Evolutionary conservation across 1,140 invertebrate genomes (phyloP).

Genomic region (Lucilia cuprina): DNA sequence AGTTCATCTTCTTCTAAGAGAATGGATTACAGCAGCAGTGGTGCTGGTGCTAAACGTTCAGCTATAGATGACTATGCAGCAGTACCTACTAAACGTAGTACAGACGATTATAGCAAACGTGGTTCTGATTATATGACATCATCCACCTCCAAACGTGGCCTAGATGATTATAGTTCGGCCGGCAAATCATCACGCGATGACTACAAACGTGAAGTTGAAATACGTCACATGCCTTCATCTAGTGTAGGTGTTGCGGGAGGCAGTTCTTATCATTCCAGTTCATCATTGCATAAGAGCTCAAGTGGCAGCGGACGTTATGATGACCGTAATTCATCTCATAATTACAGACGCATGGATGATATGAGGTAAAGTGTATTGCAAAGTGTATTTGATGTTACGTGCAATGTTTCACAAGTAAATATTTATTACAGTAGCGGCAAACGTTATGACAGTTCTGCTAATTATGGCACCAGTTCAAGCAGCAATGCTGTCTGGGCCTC

Average conservation of each 20-base stretch:
- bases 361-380: constrained; percentile 31
- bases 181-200: constrained; percentile 45
- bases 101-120: constrained; percentile 39
- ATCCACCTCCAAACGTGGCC: constrained; percentile 47
- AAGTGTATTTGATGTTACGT: background rate
- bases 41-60: constrained; percentile 47
- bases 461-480: constrained; percentile 48
- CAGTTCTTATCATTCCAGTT: constrained; percentile 44
- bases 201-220: constrained; percentile 47
- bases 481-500: constrained; percentile 32
- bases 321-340: constrained; percentile 46
- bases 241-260: constrained; percentile 43
- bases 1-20: constrained; percentile 49
- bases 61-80: constrained; percentile 54
- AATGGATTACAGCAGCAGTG: constrained; percentile 49
- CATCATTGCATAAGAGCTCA: constrained; percentile 38
- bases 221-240: constrained; percentile 52
- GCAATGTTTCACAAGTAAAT: background rate
- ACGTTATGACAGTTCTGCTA: constrained; percentile 55
- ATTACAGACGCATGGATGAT: constrained; percentile 55
- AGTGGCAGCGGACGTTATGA: constrained; percentile 49
- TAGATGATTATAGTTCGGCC: constrained; percentile 43
- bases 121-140: constrained; percentile 50
- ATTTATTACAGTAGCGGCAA: constrained; percentile 45
- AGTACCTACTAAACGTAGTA: constrained; percentile 52